Base-by-base conservation (phyloP, 2,888 invertebrate species). In the Volucella bombylans region DNA sequence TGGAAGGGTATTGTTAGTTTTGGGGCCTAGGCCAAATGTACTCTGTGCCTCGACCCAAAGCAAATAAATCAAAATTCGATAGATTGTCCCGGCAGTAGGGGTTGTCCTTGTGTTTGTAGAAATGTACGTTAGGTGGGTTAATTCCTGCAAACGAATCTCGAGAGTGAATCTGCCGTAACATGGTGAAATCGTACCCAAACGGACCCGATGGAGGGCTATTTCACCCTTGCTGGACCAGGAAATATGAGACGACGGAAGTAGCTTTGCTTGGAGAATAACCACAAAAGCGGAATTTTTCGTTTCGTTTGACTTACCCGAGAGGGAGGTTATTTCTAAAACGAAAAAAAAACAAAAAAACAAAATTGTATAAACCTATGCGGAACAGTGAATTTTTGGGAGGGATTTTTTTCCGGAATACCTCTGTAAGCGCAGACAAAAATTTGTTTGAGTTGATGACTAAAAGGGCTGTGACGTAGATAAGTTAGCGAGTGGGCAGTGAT, bases 31-130 rank as follows among this genome's bases (percentile, higher is more conserved):
- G 8, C 54, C 62, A 64, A 64, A 67, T 62, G 43, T 49, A 55
- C 38, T n/a, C 61, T n/a, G 55, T 45, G 15, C 65, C 31, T 31
- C 57, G 59, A 67, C 50, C 61, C 77, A 54, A 61, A 57, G 47
- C 55, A 64, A 64, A 83, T 79, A 69, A 83, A 83, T 83, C 79
- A 83, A 69, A 79, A 79, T 74, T 74, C 41, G 18, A 54, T 67
- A 45, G 38, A 45, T 47, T 38, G 50, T 15, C 2, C 69, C 45
- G 23, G 38, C 18, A 15, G 23, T n/a, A 1, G 39, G 14, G n/a
- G 57, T 45, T 6, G 23, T 4, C 2, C 41, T 47, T 68, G 14
- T 50, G 15, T 1, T 15, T 1, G 52, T 31, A 6, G 31, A 6
- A 31, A 6, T 31, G 31, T 15, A 4, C 23, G 10, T 1, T 55